Evolutionary conservation across 92 coral and sea anemone species (phyloP), one percentile per base, ranked within the genome.

Genomic region (Palythoa grandiflora): DNA sequence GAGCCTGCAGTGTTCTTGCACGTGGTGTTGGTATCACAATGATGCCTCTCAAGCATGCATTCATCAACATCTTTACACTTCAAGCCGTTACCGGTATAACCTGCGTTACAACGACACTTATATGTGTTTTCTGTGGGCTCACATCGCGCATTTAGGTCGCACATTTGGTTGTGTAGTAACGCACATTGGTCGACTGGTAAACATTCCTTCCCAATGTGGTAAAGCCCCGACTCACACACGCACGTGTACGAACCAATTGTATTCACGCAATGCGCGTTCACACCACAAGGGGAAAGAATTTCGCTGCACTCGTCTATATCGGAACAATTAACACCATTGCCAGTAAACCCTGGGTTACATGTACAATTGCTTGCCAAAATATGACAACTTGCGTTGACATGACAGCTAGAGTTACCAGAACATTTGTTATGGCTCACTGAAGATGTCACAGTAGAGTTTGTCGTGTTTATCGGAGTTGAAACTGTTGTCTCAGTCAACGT

Each of bases 1-100:
- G 75, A 81, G 75, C 86, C 86, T 16, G 57, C 86, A 40, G 36
- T 81, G 52, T 81, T 81, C 75, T 81, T 66, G 86, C 86, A 81
- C 60, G 76, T 81, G 75, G 63, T 47, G 75, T 81, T 81, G 17
- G 0, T 44, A 16, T 68, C 75, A 68, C 86, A 81, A 13, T 44
- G 13, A 20, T 68, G 2, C 12, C 13, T 19, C 35, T 36, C 74
- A 36, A 20, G 47, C 15, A 35, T 38, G 50, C 86, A 81, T 81
- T 81, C 86, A 28, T 81, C 21, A 28, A 81, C 20, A 68, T 81
- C 86, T 17, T 65, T 75, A 81, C 86, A 81, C 35, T 13, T 47
- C 21, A 13, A 12, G 47, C 86, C 86, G 48, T 81, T 54, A 48
- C 86, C 76, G 47, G 54, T n/a, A 17, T 65, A 81, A 16, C 86